Conservation (phyloP, 2,113 vertebrate genomes). For the Jacana jacana region DNA sequence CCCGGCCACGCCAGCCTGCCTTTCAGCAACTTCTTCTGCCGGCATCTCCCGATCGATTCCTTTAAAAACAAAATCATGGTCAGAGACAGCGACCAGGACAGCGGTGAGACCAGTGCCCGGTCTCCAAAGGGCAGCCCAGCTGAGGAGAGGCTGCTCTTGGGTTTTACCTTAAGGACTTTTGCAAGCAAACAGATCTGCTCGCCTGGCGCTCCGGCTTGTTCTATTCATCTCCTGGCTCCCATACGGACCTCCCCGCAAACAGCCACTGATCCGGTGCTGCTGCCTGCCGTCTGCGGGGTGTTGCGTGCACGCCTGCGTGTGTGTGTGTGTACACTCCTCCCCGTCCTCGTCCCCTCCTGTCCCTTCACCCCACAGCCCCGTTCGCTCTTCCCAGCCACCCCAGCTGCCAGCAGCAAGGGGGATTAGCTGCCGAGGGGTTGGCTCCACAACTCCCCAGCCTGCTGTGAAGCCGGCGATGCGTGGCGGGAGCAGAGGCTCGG, state of each 20-base stretch:
- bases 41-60: not conserved
- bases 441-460: not conserved
- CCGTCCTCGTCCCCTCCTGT: not conserved
- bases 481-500: not conserved
- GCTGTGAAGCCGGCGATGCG: not conserved
- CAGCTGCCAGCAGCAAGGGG: not conserved
- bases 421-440: not conserved
- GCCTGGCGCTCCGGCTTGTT: not conserved
- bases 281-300: not conserved
- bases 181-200: not conserved
- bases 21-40: conserved; percentile 15
- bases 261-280: not conserved
- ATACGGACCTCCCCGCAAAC: not conserved
- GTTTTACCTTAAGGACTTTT: conserved; percentile 35
- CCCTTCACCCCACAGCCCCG: not conserved
- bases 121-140: not conserved
- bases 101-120: not conserved
- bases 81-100: not conserved
- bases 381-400: not conserved
- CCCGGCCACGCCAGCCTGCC: not conserved
- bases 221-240: not conserved
- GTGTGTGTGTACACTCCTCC: not conserved
- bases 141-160: not conserved
- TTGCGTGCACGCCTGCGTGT: not conserved
- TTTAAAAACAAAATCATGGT: not conserved